These are phyloP conservation scores for Chromis chromis DNA, from an alignment of 2,797 vertebrate genomes.

Conservation along the genomic window DNA sequence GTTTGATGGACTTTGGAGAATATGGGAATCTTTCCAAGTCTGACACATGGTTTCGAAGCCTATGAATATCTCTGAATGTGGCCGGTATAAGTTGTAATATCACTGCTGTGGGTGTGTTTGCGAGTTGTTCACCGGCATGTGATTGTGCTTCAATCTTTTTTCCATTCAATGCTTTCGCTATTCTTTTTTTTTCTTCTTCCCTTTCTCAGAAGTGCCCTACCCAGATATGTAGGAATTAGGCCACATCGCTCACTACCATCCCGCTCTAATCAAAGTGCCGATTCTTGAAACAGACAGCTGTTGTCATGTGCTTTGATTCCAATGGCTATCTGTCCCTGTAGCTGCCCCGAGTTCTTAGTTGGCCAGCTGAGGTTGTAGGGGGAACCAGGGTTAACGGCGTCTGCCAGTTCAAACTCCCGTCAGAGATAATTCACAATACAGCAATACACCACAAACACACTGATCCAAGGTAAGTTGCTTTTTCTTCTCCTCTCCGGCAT, in stretches of 20 bases:
- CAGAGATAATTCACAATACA: constrained; percentile 54
- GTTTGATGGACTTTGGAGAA: constrained; percentile 71
- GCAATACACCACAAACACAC: constrained; percentile 64
- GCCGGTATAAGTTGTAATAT: constrained; percentile 48
- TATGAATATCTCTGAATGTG: constrained; percentile 71
- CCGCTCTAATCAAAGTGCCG: constrained; percentile 88
- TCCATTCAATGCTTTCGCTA: constrained; percentile 62
- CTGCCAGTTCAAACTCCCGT: constrained; percentile 59
- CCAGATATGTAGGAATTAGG: constrained; percentile 87
- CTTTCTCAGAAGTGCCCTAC: constrained; percentile 82
- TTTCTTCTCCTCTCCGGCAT: constrained; percentile 54
- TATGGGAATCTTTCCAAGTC: constrained; percentile 79
- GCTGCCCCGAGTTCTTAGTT: constrained; percentile 75
- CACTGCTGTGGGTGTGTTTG: constrained; percentile 58
- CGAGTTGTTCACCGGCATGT: constrained; percentile 52
- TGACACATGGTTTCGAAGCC: constrained; percentile 77
- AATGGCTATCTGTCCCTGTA: constrained; percentile 80
- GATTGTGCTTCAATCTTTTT: constrained; percentile 70
- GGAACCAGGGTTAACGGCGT: constrained; percentile 68
- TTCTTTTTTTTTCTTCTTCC: constrained; percentile 46
- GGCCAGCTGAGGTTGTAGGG: constrained; percentile 73
- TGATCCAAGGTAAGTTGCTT: constrained; percentile 80
- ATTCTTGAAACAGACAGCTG: constrained; percentile 90
- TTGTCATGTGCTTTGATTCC: constrained; percentile 87
- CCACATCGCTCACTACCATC: constrained; percentile 81